Evolutionary conservation across 2,797 vertebrate species (phyloP).

Genomic region (Anguilla obscura): DNA sequence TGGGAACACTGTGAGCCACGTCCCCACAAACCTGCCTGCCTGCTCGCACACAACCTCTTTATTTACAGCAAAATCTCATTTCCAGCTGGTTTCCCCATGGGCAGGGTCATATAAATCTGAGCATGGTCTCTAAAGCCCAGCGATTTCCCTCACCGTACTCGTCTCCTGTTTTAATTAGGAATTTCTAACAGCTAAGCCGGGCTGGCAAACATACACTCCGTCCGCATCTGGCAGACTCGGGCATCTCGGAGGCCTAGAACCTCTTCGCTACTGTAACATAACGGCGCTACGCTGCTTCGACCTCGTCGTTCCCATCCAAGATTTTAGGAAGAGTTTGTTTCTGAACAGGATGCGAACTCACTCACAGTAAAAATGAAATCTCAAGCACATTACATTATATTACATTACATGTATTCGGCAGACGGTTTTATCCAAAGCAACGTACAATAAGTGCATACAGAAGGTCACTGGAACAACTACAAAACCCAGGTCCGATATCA

Average conservation of each 20-base stretch:
- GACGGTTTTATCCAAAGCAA: no score
- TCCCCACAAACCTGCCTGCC: background rate
- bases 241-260: background rate
- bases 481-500: no score
- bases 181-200: background rate
- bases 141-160: background rate
- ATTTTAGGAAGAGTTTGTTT: background rate
- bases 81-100: background rate
- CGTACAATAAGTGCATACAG: no score
- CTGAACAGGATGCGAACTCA: background rate
- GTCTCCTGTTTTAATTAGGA: background rate
- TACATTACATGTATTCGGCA: no score
- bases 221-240: background rate
- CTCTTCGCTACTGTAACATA: background rate
- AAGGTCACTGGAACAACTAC: no score
- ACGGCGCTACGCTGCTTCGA: background rate
- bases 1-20: background rate
- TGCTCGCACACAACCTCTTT: background rate
- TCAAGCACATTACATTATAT: background rate
- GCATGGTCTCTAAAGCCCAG: background rate
- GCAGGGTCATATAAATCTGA: background rate
- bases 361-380: background rate
- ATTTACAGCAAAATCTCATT: conserved; percentile 17
- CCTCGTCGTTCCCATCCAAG: background rate
- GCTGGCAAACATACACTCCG: background rate